Evolutionary conservation across 1,140 invertebrate species (phyloP).

Genomic region (Caenorhabditis tropicalis): DNA sequence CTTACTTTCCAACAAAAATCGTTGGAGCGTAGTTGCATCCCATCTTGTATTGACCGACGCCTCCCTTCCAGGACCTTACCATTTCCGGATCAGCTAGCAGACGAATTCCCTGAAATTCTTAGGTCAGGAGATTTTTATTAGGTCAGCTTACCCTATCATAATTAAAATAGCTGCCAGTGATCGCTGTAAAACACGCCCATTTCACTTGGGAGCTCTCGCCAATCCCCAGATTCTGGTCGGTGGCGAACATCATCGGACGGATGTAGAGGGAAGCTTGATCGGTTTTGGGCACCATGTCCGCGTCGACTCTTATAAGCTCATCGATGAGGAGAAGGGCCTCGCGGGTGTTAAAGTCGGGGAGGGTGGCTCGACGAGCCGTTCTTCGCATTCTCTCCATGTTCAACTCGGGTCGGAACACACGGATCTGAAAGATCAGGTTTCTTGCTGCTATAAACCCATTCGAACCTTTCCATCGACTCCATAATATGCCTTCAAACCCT

Average conservation of each 20-base stretch:
- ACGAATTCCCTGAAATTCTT: constrained; percentile 81
- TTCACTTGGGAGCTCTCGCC: constrained; percentile 82
- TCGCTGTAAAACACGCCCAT: constrained; percentile 86
- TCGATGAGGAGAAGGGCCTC: constrained; percentile 88
- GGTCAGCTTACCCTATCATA: constrained; percentile 79
- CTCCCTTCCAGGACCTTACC: constrained; percentile 92
- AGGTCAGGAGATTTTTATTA: constrained; percentile 80
- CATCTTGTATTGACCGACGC: constrained; percentile 90
- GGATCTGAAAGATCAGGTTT: constrained; percentile 77
- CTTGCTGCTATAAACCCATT: too few species aligned
- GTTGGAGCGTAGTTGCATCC: constrained; percentile 80
- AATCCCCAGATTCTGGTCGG: constrained; percentile 91
- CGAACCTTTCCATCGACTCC: constrained; percentile 82
- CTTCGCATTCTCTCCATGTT: constrained; percentile 92
- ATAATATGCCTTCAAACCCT: constrained; percentile 96
- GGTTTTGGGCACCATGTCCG: constrained; percentile 94
- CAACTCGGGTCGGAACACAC: constrained; percentile 90
- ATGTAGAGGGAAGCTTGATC: constrained; percentile 88
- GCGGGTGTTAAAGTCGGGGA: constrained; percentile 86
- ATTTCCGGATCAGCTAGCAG: constrained; percentile 82
- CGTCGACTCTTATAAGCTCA: constrained; percentile 87
- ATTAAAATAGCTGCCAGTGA: constrained; percentile 90
- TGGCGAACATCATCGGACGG: constrained; percentile 92
- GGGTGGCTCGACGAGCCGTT: constrained; percentile 81
- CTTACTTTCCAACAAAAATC: constrained; percentile 75